Conservation (phyloP, 2,797 vertebrate genomes). For the Coccyzus lansbergi region DNA sequence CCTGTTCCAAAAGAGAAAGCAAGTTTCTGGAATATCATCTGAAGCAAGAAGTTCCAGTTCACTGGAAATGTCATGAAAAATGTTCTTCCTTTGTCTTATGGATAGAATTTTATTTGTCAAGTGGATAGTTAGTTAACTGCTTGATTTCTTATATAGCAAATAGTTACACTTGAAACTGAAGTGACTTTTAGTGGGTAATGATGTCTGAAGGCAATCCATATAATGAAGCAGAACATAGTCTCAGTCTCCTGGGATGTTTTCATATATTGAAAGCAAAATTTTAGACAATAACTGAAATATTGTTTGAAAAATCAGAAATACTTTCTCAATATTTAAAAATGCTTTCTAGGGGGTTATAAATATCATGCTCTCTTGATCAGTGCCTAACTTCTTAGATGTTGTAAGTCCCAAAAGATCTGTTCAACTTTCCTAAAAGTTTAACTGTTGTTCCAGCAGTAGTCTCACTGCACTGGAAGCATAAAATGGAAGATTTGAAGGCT, state of each 20-base stretch:
- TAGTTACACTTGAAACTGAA: conserved; percentile 47
- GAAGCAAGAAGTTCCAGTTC: conserved; percentile 55
- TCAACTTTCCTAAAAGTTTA: conserved; percentile 1
- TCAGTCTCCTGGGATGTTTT: not conserved
- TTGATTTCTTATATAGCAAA: conserved; percentile 26
- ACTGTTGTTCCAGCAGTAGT: not conserved
- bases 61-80: conserved; percentile 42
- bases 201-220: conserved; percentile 4
- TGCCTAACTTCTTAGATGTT: not conserved
- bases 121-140: conserved; percentile 29
- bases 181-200: conserved; percentile 7
- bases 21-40: conserved; percentile 50
- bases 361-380: not conserved
- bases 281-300: not conserved
- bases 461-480: not conserved
- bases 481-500: not conserved
- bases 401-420: not conserved
- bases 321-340: not conserved
- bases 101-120: conserved; percentile 43
- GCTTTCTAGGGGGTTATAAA: not conserved
- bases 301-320: not conserved
- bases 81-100: conserved; percentile 37
- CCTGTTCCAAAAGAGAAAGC: conserved; percentile 67
- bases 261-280: not conserved
- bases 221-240: not conserved